Percentiles rank a stretch among this genome's conserved stretches.
Evolutionary conservation across 2,888 invertebrate species (phyloP).

Genomic region (Cactoblastis cactorum): DNA sequence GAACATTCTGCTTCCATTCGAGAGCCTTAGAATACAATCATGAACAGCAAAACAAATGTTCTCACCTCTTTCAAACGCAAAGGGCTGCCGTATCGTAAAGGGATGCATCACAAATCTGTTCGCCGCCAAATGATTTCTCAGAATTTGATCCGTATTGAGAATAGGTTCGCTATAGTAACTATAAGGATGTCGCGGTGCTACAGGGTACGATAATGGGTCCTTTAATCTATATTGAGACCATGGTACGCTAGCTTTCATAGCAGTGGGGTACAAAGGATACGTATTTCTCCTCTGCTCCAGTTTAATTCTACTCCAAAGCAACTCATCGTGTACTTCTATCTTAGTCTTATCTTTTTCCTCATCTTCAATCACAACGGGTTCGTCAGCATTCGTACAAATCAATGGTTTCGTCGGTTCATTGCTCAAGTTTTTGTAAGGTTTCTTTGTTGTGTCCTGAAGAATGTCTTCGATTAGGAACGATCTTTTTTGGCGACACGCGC

Average conservation of each 20-base stretch:
- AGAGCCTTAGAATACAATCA: too few relatives aligned
- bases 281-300: constrained; percentile 58
- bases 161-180: constrained; percentile 59
- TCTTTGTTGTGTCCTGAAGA: constrained; percentile 49
- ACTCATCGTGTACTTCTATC: constrained; percentile 44
- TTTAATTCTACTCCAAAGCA: constrained; percentile 40
- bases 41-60: too few relatives aligned
- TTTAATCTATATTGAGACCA: constrained; percentile 54
- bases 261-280: constrained; percentile 58
- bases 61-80: constrained; percentile 65
- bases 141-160: constrained; percentile 51
- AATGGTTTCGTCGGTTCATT: constrained; percentile 47
- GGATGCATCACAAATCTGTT: constrained; percentile 53
- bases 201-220: constrained; percentile 31
- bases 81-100: constrained; percentile 52
- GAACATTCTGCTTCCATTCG: too few relatives aligned
- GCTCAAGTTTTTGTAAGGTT: constrained; percentile 46
- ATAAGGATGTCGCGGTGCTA: constrained; percentile 41
- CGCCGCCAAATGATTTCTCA: constrained; percentile 55
- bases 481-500: constrained; percentile 67
- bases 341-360: constrained; percentile 26
- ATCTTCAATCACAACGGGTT: constrained; percentile 8
- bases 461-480: constrained; percentile 70
- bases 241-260: constrained; percentile 49
- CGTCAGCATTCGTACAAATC: constrained; percentile 30